These are phyloP conservation scores for Gryllus longicercus DNA, from an alignment of 2,888 invertebrate genomes.

Conservation along the genomic window DNA sequence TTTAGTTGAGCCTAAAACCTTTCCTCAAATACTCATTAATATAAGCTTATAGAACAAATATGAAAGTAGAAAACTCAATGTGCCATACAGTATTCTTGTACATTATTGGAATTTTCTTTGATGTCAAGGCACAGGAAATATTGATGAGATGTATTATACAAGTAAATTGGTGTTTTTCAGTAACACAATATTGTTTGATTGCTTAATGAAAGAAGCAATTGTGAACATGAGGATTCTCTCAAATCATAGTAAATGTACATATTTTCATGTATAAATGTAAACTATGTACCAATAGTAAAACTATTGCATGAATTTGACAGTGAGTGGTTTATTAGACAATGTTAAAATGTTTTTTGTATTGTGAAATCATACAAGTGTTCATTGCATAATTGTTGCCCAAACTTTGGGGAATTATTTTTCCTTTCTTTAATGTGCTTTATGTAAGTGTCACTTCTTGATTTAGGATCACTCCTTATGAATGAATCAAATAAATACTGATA, in stretches of 20 bases:
- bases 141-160: conserved; percentile 8
- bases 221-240: not conserved
- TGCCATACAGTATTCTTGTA: conserved; percentile 34
- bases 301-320: not conserved
- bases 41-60: conserved; percentile 17
- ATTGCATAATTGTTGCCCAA: not conserved
- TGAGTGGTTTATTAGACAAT: not conserved
- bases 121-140: conserved; percentile 24
- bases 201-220: not conserved
- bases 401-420: not conserved
- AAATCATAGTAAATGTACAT: conserved; percentile 23
- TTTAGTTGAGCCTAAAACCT: not conserved
- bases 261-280: conserved; percentile 24
- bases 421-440: not conserved
- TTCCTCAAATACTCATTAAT: not conserved
- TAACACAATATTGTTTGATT: not conserved
- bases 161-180: not conserved
- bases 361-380: conserved; percentile 8
- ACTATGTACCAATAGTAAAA: conserved; percentile 11
- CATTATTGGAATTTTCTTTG: conserved; percentile 23
- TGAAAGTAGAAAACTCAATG: conserved; percentile 24
- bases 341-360: not conserved
- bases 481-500: no score
- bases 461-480: no score
- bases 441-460: not conserved